Evolutionary conservation across 1,140 invertebrate species (phyloP).

Genomic region (Saccostrea echinata): DNA sequence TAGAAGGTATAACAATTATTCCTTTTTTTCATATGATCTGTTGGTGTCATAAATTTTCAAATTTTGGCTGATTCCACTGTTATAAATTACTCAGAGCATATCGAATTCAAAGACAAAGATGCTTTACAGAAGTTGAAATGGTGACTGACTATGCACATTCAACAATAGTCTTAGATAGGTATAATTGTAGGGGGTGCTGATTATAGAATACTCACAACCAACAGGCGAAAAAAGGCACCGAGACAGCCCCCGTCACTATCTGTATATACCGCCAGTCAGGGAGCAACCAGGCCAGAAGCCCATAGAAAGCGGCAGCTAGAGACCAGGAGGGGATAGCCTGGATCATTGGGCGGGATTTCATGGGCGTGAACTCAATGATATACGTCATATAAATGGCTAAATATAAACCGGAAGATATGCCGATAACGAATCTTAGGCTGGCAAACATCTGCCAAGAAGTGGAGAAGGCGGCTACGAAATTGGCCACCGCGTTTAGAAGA

Average conservation of each 20-base stretch:
- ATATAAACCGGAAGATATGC: slow-evolving; percentile 53
- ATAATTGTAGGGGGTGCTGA: background rate
- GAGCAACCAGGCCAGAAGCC: slow-evolving; percentile 48
- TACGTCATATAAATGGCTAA: slow-evolving; percentile 59
- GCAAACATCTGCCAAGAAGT: slow-evolving; percentile 70
- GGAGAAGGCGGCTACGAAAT: slow-evolving; percentile 60
- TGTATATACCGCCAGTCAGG: slow-evolving; percentile 63
- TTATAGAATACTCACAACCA: slow-evolving; percentile 61
- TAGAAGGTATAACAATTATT: too few species aligned
- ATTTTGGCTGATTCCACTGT: too few species aligned
- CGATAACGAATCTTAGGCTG: slow-evolving; percentile 67
- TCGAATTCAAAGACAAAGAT: too few species aligned
- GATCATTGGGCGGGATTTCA: slow-evolving; percentile 47
- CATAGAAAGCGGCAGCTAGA: slow-evolving; percentile 45
- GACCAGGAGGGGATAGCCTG: slow-evolving; percentile 50
- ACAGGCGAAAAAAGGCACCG: slow-evolving; percentile 57
- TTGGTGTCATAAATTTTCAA: too few species aligned
- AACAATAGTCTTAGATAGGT: too few species aligned
- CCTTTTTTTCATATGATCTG: too few species aligned
- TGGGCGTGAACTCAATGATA: slow-evolving; percentile 53
- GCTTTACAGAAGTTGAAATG: too few species aligned
- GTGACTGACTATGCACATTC: too few species aligned
- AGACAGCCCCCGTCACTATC: slow-evolving; percentile 51
- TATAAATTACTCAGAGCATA: too few species aligned
- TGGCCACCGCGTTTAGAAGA: slow-evolving; percentile 55